Evolutionary conservation across 2,797 vertebrate species (phyloP).

Genomic region (Tapirus indicus): DNA sequence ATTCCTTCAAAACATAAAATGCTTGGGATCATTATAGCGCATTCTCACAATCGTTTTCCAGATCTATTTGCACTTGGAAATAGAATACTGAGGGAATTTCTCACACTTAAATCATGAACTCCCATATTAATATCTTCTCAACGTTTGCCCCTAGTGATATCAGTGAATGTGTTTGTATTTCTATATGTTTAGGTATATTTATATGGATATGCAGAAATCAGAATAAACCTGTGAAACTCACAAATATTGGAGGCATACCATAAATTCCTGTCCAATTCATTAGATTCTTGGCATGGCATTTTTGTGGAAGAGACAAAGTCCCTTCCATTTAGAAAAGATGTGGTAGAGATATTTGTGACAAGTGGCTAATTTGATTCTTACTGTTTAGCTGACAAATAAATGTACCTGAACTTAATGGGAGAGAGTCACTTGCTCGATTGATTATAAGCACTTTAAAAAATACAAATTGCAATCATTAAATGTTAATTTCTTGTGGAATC

Average conservation of each 20-base stretch:
- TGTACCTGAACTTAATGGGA: neutral
- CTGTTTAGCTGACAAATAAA: neutral
- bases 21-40: slow-evolving; percentile 56
- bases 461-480: neutral
- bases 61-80: slow-evolving; percentile 56
- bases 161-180: neutral
- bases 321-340: slow-evolving; percentile 12
- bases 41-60: slow-evolving; percentile 45
- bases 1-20: slow-evolving; percentile 63
- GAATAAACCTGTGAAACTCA: neutral
- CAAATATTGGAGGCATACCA: neutral
- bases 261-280: neutral
- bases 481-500: neutral
- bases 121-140: neutral
- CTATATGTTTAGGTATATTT: neutral
- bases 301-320: neutral
- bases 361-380: slow-evolving; percentile 4
- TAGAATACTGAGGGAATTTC: neutral
- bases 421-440: neutral
- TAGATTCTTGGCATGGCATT: neutral
- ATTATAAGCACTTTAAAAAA: slow-evolving; percentile 36
- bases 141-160: neutral
- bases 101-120: slow-evolving; percentile 1
- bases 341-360: neutral
- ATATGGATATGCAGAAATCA: neutral